A percentile compares a stretch with the other conserved stretches of the same genome.
Conservation (phyloP, 1,140 invertebrate genomes). For the Calephelis nemesis region DNA sequence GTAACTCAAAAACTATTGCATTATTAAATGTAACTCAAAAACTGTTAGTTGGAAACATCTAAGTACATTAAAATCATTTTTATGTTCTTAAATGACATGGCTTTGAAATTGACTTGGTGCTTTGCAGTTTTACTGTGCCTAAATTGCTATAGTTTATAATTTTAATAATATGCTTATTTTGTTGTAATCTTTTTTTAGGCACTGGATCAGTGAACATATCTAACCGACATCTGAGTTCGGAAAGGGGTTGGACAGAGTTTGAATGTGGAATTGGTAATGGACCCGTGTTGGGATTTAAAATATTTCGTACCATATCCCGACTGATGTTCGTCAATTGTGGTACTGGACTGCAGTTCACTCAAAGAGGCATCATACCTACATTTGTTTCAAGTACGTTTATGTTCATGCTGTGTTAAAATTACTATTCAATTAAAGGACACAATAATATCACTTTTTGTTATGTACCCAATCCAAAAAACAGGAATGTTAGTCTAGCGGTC, state of each 20-base stretch:
- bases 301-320: slow-evolving; percentile 85
- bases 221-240: slow-evolving; percentile 87
- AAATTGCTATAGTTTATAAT: no score
- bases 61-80: no score
- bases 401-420: background rate
- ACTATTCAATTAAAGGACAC: no score
- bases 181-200: slow-evolving; percentile 67
- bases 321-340: slow-evolving; percentile 87
- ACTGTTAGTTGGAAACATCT: no score
- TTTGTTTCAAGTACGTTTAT: slow-evolving; percentile 84
- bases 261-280: slow-evolving; percentile 90
- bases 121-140: no score
- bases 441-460: no score
- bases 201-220: slow-evolving; percentile 86
- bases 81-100: no score
- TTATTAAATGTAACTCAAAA: no score
- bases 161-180: background rate
- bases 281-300: slow-evolving; percentile 85
- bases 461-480: no score
- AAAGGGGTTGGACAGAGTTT: slow-evolving; percentile 91
- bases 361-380: slow-evolving; percentile 85
- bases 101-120: no score
- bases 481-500: no score
- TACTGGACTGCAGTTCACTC: slow-evolving; percentile 85
- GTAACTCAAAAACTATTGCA: no score